Base-by-base conservation (phyloP, 1,140 invertebrate genomes). In the Trissolcus basalis region DNA sequence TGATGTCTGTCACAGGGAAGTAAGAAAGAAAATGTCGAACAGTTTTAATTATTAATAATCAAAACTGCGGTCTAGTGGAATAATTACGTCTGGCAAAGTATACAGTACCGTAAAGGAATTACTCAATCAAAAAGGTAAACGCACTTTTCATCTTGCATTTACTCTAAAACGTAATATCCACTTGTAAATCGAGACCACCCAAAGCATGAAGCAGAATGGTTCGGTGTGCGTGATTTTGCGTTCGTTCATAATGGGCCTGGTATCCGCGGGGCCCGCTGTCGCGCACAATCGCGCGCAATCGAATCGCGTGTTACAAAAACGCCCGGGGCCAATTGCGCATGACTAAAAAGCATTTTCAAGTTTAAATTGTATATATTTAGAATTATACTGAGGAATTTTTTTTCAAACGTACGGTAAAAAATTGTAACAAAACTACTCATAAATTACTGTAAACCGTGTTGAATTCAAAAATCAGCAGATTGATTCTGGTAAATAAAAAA, bases 221-320 rank as follows among this genome's bases (percentile, higher is more conserved):
- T n/a, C n/a, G n/a, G 33, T 45, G 58, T 64, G 64, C 48, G 49
- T 69, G 72, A 68, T 69, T 64, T 68, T 15, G 72, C 64, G 19
- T 69, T n/a, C 47, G 58, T 15, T 43, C 16, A 54, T 75, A 69
- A 68, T 69, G 64, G 59, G 51, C 47, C 72, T 9, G 36, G 71
- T 59, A 59, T 64, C 45, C 64, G 53, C 48, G 32, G 44, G 59
- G 39, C 45, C 6, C 47, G 60, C 55, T 47, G 54, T 54, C 39
- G 53, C 41, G 45, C 33, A 74, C 63, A 70, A 69, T 75, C 78
- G 50, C 78, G 69, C 59, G 65, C 71, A 72, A 75, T 79, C 72
- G 63, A 79, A 64, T 69, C 49, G 63, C 71, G 36, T 65, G 63
- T 67, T 72, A 33, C 36, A 59, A 64, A 65, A 65, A 51, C 44